phyloP scores from a whole-genome alignment of 2,888 invertebrate genomes.

The Brachycybe producta region DNA sequence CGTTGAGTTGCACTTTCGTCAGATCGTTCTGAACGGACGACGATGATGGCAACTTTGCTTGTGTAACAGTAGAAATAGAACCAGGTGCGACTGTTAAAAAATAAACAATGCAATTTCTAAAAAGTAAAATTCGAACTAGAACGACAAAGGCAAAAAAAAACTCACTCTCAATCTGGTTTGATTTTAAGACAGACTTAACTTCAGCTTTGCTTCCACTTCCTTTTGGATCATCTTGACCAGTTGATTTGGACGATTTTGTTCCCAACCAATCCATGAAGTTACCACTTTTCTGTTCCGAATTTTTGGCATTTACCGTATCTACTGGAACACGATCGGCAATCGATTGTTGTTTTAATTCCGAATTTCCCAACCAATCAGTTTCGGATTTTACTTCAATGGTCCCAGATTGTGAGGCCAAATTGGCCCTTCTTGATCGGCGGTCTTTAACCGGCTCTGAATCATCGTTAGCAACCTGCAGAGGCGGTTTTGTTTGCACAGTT shows the following conservation, averaged over 20 bases:
- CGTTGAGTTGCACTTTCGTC: too few species aligned
- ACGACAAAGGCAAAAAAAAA: too few species aligned
- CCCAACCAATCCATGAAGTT: slow-evolving; percentile 12
- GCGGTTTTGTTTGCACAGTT: too few species aligned
- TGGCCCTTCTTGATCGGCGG: neutral
- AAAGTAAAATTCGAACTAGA: too few species aligned
- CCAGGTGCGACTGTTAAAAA: too few species aligned
- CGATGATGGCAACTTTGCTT: neutral
- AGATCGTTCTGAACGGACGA: too few species aligned
- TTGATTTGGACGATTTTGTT: slow-evolving; percentile 1
- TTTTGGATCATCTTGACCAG: neutral
- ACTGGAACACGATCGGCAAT: too few species aligned
- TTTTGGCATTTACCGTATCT: neutral
- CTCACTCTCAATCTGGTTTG: neutral
- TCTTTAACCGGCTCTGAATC: too few species aligned
- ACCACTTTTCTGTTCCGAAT: neutral
- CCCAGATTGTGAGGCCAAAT: neutral
- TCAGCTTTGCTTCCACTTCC: neutral
- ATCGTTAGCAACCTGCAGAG: too few species aligned
- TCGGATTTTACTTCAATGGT: neutral
- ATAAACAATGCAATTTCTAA: too few species aligned
- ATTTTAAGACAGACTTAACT: neutral
- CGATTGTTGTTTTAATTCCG: neutral
- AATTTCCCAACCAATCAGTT: slow-evolving; percentile 2
- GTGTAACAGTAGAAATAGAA: too few species aligned